These are phyloP conservation scores for Megaleporinus macrocephalus DNA, from an alignment of 2,113 vertebrate species.

Conservation along the genomic window DNA sequence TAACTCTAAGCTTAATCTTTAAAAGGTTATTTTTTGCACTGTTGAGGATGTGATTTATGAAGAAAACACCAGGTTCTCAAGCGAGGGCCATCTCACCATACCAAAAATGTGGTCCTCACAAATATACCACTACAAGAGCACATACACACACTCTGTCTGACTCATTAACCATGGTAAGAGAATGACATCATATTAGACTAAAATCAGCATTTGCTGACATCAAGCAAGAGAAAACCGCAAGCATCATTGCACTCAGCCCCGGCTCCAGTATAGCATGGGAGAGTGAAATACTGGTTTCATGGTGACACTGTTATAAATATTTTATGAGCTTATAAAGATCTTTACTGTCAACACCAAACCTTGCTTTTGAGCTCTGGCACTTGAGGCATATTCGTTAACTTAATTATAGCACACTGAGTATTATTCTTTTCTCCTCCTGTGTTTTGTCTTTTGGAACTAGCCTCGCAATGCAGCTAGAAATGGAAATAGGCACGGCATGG, in stretches of 20 bases:
- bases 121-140: too few species aligned
- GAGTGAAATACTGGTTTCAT: slow-evolving; percentile 36
- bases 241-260: slow-evolving; percentile 14
- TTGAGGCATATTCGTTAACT: slow-evolving; percentile 33
- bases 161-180: neutral
- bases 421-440: slow-evolving; percentile 27
- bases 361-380: slow-evolving; percentile 7
- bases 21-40: too few species aligned
- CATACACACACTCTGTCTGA: neutral
- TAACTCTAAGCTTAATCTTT: too few species aligned
- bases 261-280: slow-evolving; percentile 32
- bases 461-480: neutral
- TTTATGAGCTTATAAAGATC: slow-evolving; percentile 50
- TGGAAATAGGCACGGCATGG: neutral
- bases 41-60: too few species aligned
- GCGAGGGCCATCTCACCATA: too few species aligned
- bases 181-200: slow-evolving; percentile 34
- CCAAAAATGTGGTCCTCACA: too few species aligned
- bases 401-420: slow-evolving; percentile 46
- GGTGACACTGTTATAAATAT: slow-evolving; percentile 50
- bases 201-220: slow-evolving; percentile 36
- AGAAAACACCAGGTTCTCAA: too few species aligned
- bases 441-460: neutral
- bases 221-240: slow-evolving; percentile 28
- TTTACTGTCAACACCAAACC: slow-evolving; percentile 46